A percentile compares a stretch with the other conserved stretches of the same genome.
Conservation (phyloP, 2,797 vertebrate genomes). For the Lithobates pipiens region DNA sequence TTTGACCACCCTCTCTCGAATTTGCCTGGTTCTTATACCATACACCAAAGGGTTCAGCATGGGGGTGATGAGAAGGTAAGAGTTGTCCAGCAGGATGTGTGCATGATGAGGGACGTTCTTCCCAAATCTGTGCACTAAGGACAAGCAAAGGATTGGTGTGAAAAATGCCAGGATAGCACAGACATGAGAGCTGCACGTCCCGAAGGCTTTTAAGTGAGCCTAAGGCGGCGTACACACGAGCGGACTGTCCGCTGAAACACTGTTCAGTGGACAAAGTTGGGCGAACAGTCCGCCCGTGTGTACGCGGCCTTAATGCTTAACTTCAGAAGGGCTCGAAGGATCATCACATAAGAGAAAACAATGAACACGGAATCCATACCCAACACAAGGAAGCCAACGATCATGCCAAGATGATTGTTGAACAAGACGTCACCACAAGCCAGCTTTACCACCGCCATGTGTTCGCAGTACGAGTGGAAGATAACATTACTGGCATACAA, state of each 20-base stretch:
- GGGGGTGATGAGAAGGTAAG: conserved; percentile 63
- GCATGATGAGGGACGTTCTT: conserved; percentile 30
- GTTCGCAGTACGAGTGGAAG: conserved; percentile 74
- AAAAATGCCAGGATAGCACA: conserved; percentile 60
- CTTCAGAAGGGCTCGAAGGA: conserved; percentile 49
- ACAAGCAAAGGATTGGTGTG: conserved; percentile 57
- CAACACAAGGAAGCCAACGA: conserved; percentile 64
- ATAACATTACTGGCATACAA: conserved; percentile 48
- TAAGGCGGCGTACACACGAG: no score
- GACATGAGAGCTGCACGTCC: conserved; percentile 66
- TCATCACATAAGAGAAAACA: conserved; percentile 60
- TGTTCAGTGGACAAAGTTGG: no score
- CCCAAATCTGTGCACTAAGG: conserved; percentile 60
- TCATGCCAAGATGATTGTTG: conserved; percentile 74
- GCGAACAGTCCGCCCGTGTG: no score
- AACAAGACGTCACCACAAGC: conserved; percentile 69
- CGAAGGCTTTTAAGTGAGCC: conserved; percentile 62
- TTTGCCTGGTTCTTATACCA: conserved; percentile 66
- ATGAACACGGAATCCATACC: conserved; percentile 64
- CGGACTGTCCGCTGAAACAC: no score
- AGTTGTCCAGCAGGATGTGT: conserved; percentile 62
- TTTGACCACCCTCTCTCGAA: conserved; percentile 46
- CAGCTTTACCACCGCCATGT: conserved; percentile 73
- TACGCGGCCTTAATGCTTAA: neutral
- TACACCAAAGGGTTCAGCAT: conserved; percentile 67